Evolutionary conservation across 2,113 vertebrate genomes (phyloP).

Genomic region (Muntiacus muntjak): DNA sequence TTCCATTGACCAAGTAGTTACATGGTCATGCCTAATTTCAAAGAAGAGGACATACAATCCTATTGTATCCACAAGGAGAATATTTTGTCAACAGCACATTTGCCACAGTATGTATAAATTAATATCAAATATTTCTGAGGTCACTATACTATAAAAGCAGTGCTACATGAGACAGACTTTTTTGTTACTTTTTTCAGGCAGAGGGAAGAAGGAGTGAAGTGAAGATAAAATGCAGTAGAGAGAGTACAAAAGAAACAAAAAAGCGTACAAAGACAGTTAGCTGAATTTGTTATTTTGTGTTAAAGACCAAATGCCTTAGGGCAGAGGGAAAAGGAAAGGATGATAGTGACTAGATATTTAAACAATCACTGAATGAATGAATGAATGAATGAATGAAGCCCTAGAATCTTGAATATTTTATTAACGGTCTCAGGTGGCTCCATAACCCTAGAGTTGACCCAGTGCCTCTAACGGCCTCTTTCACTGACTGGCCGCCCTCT

Average conservation of each 20-base stretch:
- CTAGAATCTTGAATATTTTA: background rate
- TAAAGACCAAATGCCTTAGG: background rate
- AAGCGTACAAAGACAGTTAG: background rate
- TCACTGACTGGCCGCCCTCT: background rate
- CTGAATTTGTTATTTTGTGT: background rate
- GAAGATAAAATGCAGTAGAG: background rate
- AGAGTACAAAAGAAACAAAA: background rate
- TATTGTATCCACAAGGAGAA: background rate
- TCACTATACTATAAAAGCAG: background rate
- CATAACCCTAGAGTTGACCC: background rate
- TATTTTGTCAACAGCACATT: background rate
- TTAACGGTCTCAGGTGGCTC: background rate
- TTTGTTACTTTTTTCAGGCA: background rate
- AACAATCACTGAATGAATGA: background rate
- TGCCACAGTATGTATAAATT: background rate
- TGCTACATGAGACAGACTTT: background rate
- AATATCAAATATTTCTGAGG: background rate
- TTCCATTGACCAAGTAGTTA: background rate
- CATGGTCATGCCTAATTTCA: background rate
- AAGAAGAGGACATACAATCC: background rate
- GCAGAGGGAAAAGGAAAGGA: background rate
- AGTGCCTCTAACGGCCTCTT: background rate
- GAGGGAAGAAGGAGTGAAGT: background rate
- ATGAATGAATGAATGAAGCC: background rate
- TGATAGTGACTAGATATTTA: background rate